These are phyloP conservation scores for Plectrocnemia conspersa DNA, from an alignment of 1,140 invertebrate species.

Conservation along the genomic window DNA sequence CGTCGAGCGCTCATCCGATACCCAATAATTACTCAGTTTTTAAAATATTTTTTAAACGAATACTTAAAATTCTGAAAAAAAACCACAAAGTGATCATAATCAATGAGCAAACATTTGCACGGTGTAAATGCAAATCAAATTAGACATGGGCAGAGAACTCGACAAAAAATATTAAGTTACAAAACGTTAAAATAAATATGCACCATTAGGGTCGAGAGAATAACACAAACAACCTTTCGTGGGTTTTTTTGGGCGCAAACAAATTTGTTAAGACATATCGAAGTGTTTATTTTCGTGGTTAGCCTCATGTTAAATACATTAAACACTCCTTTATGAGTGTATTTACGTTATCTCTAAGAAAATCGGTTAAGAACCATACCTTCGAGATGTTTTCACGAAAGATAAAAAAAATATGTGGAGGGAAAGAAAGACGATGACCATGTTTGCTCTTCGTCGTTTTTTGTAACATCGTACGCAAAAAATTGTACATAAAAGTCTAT, in stretches of 20 bases:
- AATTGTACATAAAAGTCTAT: background rate
- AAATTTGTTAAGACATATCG: background rate
- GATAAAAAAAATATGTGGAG: slow-evolving; percentile 1
- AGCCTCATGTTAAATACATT: slow-evolving; percentile 6
- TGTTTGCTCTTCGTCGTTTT: background rate
- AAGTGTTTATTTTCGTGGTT: slow-evolving; percentile 8
- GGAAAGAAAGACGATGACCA: background rate
- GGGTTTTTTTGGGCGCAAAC: slow-evolving; percentile 3
- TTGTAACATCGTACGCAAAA: slow-evolving; percentile 1
- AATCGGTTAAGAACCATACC: background rate
- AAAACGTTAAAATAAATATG: too few relatives aligned
- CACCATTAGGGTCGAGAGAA: too few relatives aligned
- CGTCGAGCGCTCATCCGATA: slow-evolving; percentile 3
- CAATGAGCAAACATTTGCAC: too few relatives aligned
- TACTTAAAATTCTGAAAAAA: too few relatives aligned
- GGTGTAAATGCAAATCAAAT: too few relatives aligned
- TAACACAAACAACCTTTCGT: too few relatives aligned
- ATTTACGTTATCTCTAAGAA: background rate
- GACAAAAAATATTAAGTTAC: too few relatives aligned
- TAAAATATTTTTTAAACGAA: too few relatives aligned
- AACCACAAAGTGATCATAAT: too few relatives aligned
- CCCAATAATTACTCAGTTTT: too few relatives aligned
- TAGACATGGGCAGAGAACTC: too few relatives aligned
- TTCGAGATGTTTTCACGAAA: slow-evolving; percentile 10
- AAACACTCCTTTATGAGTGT: slow-evolving; percentile 6